Evolutionary conservation across 2,113 vertebrate genomes (phyloP), one percentile per base, ranked within the genome.

Genomic region (Himantopus leucocephalus): DNA sequence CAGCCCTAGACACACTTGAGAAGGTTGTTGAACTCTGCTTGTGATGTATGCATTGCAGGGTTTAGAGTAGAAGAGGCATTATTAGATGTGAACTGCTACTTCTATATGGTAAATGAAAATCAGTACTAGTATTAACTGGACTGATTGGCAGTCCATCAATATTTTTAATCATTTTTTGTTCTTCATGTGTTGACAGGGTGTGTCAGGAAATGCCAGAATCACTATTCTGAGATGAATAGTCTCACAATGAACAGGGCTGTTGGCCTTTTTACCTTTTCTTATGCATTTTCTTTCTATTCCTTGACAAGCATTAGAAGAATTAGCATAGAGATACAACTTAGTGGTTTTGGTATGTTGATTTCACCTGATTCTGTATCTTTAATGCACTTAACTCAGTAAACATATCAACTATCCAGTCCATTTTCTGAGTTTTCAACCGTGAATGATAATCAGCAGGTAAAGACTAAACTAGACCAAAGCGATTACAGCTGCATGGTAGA

Each of bases 401-500:
- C 24, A 3, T 70, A 39, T 41, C 34, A n/a, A 82, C 48, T 20
- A 58, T 16, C 10, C 0, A 0, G 17, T 60, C 39, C 14, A 35
- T 78, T 79, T 71, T 88, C 66, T 72, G 74, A 60, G 18, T 85
- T 85, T 79, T 53, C 50, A 79, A 16, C 23, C 18, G 8, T 76
- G 52, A 72, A 43, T 14, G 3, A 47, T 34, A 66, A 9, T 11
- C 7, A 1, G 17, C 43, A 41, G 50, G 24, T 72, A 34, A 82
- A 56, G 45, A 68, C 53, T 60, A 20, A 77, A 24, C 34, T 72
- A 41, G 10, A 62, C 35, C 29, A 58, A 73, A 60, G 41, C 1
- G 4, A 39, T 72, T 90, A 17, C 24, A n/a, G n/a, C n/a, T 68
- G 16, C 18, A 1, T 60, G 30, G 35, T 60, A 35, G 45, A 52